These are phyloP conservation scores for Sycophila sp. DNA, from an alignment of 1,140 invertebrate genomes.

Conservation along the genomic window DNA sequence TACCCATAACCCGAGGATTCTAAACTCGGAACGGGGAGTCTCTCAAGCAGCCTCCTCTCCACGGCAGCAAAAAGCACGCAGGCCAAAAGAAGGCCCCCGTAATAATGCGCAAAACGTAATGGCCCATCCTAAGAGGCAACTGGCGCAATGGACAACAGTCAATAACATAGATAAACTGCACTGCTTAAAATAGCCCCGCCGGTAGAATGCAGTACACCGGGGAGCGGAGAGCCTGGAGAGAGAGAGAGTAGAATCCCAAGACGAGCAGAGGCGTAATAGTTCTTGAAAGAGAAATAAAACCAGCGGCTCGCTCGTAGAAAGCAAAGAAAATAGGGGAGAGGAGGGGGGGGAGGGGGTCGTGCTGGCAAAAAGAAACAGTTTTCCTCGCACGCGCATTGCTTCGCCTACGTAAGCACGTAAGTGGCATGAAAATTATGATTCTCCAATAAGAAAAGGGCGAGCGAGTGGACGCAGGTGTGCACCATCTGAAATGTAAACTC, in stretches of 20 bases:
- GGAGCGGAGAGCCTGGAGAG: too few species aligned
- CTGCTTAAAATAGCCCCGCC: background rate
- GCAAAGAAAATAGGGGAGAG: background rate
- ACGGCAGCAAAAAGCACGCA: too few species aligned
- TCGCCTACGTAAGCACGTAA: slow-evolving; percentile 25
- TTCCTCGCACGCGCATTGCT: background rate
- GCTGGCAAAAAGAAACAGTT: slow-evolving; percentile 22
- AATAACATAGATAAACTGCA: background rate
- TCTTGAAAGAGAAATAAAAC: background rate
- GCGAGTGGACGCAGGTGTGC: background rate
- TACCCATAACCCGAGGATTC: too few species aligned
- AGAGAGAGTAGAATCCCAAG: background rate
- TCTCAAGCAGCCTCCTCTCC: too few species aligned
- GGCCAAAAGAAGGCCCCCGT: background rate
- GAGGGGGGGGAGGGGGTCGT: background rate
- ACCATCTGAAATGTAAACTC: slow-evolving; percentile 19
- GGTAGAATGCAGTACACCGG: too few species aligned
- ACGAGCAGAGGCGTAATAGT: background rate
- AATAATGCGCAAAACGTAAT: background rate
- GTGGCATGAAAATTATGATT: slow-evolving; percentile 37
- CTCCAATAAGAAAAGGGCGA: slow-evolving; percentile 10
- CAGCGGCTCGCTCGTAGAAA: background rate
- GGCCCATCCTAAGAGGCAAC: background rate
- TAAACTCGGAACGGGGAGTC: too few species aligned
- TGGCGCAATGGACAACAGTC: background rate